Evolutionary conservation across 2,113 vertebrate genomes (phyloP), one percentile per base, ranked within the genome.

Genomic region (Piprites chloris): DNA sequence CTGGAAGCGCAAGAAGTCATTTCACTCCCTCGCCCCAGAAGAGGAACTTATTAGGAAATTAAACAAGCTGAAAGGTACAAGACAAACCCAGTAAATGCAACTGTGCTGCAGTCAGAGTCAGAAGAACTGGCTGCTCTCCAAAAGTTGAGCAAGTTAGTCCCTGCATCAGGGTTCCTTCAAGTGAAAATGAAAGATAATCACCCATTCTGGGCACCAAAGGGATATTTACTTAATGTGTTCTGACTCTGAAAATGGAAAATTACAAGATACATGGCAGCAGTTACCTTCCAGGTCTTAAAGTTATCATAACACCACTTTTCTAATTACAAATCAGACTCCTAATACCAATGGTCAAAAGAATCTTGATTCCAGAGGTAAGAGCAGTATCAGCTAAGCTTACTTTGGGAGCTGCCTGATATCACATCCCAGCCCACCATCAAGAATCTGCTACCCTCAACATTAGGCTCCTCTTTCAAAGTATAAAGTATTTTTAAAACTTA

Each of bases 1-100:
- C 85, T 76, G 74, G 75, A 80, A 94, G 5, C 95, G 14, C 13
- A 47, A 85, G 33, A 92, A 89, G 41, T 46, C 44, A 73, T 62
- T 93, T 83, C 47, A 69, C 28, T 47, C 24, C 32, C 6, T 58
- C 1, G 3, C 17, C 52, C 74, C 69, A 95, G 46, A 84, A 92
- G 27, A 83, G 26, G 77, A 92, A 83, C 63, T 89, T 93, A 90
- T 67, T 87, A 93, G 56, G 84, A 93, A 94, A 96, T 96, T 88
- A 93, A 91, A 76, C 74, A 89, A 87, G 52, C 59, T 89, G 67
- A 74, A 94, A 88, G 33, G 55, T 37, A 66, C 58, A 79, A 90
- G 78, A 62, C 53, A 71, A 80, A 37, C 55, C 86, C 41, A 30
- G 73, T 76, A 89, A 96, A 94, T 5, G 5, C 30, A 73, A 66